Percentiles rank a stretch among this genome's conserved stretches.
These are phyloP conservation scores for Andrena minutula DNA, from an alignment of 2,888 invertebrate genomes.

Conservation along the genomic window DNA sequence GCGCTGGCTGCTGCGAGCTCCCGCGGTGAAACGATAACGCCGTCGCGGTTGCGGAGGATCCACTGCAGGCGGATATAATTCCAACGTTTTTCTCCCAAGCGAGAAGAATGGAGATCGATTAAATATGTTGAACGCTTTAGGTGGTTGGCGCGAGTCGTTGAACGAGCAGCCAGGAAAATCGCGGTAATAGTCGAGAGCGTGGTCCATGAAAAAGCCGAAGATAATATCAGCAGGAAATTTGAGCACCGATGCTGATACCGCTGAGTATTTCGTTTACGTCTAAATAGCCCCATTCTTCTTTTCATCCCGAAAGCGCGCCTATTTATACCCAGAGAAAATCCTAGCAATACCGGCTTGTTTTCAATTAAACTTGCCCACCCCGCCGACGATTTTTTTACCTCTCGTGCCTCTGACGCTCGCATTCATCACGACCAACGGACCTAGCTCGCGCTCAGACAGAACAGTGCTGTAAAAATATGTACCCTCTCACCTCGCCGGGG, in stretches of 20 bases:
- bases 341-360: slow-evolving; percentile 70
- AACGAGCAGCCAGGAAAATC: neutral
- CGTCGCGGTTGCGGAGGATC: slow-evolving; percentile 5
- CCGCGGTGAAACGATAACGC: slow-evolving; percentile 31
- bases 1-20: neutral
- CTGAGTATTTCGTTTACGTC: slow-evolving; percentile 22
- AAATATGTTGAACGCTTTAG: neutral
- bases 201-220: neutral
- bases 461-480: slow-evolving; percentile 36
- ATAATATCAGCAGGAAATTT: slow-evolving; percentile 24
- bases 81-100: slow-evolving; percentile 17
- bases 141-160: neutral
- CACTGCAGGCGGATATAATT: slow-evolving; percentile 26
- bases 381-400: slow-evolving; percentile 40
- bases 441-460: slow-evolving; percentile 20
- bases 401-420: slow-evolving; percentile 56
- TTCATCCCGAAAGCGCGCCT: slow-evolving; percentile 27
- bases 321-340: slow-evolving; percentile 53
- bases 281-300: slow-evolving; percentile 37
- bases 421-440: slow-evolving; percentile 63
- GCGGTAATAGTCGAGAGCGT: neutral
- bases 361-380: slow-evolving; percentile 72
- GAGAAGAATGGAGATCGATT: neutral
- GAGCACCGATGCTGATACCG: slow-evolving; percentile 12
- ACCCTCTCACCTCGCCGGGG: neutral